phyloP scores from a whole-genome alignment of 1,140 invertebrate genomes.

The Bombus haemorrhoidalis region DNA sequence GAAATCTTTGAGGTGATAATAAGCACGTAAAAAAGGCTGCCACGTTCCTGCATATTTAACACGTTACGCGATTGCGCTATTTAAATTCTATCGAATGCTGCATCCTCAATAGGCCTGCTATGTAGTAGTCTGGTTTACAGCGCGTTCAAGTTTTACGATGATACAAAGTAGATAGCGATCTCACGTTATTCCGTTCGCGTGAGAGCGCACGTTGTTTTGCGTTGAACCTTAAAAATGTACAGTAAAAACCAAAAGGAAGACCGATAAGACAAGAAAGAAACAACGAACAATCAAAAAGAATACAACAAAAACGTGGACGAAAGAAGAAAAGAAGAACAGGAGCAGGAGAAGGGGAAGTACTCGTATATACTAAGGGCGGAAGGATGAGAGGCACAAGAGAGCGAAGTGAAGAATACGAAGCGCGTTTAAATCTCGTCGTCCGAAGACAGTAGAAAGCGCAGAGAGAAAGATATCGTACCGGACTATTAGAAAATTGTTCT shows the following conservation, averaged over 20 bases:
- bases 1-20: not conserved
- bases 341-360: no score
- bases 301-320: no score
- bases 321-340: not conserved
- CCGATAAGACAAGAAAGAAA: not conserved
- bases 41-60: not conserved
- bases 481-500: not conserved
- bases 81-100: conserved; percentile 52
- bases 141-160: conserved; percentile 55
- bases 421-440: not conserved
- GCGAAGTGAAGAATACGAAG: not conserved
- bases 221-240: conserved; percentile 21
- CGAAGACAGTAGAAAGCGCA: not conserved
- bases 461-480: not conserved
- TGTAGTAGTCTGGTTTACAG: conserved; percentile 53
- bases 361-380: no score
- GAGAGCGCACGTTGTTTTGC: conserved; percentile 34
- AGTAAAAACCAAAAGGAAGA: conserved; percentile 9
- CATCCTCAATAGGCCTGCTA: conserved; percentile 34
- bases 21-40: conserved; percentile 8
- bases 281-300: no score
- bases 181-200: conserved; percentile 6
- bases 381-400: not conserved
- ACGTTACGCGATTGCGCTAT: not conserved
- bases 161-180: conserved; percentile 67